These are phyloP conservation scores for Dicerorhinus sumatrensis DNA, from an alignment of 2,113 vertebrate genomes.

Conservation along the genomic window DNA sequence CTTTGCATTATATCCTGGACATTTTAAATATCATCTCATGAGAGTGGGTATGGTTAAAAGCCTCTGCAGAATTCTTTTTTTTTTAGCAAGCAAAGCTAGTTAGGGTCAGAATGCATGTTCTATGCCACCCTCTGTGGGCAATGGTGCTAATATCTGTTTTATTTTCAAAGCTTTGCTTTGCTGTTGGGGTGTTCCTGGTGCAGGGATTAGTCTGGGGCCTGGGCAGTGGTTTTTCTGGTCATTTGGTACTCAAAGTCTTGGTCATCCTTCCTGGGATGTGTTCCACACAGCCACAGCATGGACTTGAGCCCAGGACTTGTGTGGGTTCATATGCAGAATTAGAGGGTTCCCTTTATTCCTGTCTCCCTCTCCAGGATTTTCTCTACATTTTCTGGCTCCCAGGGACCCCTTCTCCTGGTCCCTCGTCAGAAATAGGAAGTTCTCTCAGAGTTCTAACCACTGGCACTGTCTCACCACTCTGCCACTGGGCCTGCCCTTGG, in stretches of 20 bases:
- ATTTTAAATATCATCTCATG: background rate
- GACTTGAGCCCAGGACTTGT: background rate
- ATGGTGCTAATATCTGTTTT: background rate
- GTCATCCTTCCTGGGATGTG: background rate
- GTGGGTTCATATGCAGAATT: background rate
- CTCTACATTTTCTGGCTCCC: background rate
- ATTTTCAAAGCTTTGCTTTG: background rate
- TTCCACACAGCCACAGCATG: background rate
- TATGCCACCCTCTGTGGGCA: background rate
- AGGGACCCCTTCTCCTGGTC: background rate
- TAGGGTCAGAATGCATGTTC: background rate
- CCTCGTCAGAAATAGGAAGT: background rate
- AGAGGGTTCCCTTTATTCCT: background rate
- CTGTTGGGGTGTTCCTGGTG: background rate
- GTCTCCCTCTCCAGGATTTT: background rate
- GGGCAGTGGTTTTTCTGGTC: background rate
- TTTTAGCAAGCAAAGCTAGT: background rate
- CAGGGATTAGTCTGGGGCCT: background rate
- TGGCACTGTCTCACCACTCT: background rate
- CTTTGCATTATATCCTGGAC: background rate
- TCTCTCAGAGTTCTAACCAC: background rate
- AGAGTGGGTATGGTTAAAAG: background rate
- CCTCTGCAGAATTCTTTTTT: background rate
- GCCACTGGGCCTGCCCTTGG: background rate
- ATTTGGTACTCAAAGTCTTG: background rate